These are phyloP conservation scores for Centropristis striata DNA, from an alignment of 2,113 vertebrate species.

Conservation along the genomic window DNA sequence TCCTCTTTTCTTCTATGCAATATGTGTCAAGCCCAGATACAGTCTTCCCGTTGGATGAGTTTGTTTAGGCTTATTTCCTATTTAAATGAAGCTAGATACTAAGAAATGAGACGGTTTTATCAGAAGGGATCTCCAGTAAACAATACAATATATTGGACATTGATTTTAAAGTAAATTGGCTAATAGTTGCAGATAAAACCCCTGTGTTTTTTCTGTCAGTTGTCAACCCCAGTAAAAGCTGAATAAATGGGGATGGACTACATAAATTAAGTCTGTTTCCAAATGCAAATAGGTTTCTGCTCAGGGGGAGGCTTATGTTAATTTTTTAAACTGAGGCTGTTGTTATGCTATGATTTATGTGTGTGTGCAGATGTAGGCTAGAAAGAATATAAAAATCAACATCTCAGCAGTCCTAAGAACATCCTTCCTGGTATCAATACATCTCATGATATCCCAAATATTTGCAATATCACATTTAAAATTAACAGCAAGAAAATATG, in stretches of 20 bases:
- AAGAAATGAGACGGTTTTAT: not conserved
- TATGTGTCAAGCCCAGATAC: not conserved
- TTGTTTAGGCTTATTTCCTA: not conserved
- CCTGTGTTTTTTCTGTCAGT: not conserved
- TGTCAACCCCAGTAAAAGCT: not conserved
- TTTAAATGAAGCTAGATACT: not conserved
- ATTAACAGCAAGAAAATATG: too few relatives aligned
- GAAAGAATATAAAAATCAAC: not conserved
- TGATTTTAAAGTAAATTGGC: not conserved
- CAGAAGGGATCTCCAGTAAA: not conserved
- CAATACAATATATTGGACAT: not conserved
- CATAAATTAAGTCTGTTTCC: not conserved
- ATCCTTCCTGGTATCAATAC: not conserved
- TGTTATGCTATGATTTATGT: not conserved
- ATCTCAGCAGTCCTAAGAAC: not conserved
- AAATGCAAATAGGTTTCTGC: not conserved
- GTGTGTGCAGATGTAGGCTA: not conserved
- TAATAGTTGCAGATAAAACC: not conserved
- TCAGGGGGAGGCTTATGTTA: not conserved
- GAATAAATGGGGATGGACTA: not conserved
- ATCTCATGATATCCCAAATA: not conserved
- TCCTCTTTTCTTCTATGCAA: not conserved
- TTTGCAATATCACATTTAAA: not conserved
- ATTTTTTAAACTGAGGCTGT: not conserved
- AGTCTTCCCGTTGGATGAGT: not conserved